Base-by-base conservation (phyloP, 1,140 invertebrate species). In the Sarcophaga peregrina region DNA sequence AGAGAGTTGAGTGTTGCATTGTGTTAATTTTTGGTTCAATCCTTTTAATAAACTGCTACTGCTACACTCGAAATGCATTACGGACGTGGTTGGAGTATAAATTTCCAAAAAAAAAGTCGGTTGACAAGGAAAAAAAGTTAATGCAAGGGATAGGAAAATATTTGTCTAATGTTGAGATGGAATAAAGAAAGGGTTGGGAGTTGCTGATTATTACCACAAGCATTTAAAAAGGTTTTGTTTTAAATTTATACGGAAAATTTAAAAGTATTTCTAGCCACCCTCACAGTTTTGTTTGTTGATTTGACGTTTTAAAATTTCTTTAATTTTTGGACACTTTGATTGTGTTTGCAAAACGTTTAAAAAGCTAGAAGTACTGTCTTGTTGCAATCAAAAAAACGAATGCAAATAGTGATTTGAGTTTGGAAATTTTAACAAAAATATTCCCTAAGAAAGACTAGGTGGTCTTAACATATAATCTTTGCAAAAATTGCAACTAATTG, bases 11-110 rank as follows among this genome's bases (percentile, higher is more conserved):
- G 74, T 46, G 45, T 48, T 76, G 75, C 75, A 78, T 78, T 78
- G 75, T 78, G 75, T 78, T 50, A 78, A 78, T 52, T 78, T 76
- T 78, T 48, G 75, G 47, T 78, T 78, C 75, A 78, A 78, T 78
- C 75, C 75, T 78, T 78, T 78, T 78, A 78, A 78, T 78, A 78
- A 78, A 78, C 47, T 78, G 50, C 48, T 50, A 20, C 47, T 37
- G 25, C 25, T 37, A 37, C n/a, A n/a, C 25, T 37, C 75, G 37
- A 50, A 10, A 78, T 78, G 20, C 62, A 68, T 68, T 68, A 68
- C 20, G 62, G 62, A 68, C 62, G 62, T 68, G 62, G 62, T 68
- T 68, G 17, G 62, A n/a, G 62, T 10, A 25, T 68, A 20, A 25
- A 9, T 20, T 68, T 25, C n/a, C 2, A 13, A 58, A 58, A 58